Evolutionary conservation across 2,797 vertebrate genomes (phyloP).

Genomic region (Falco berigora): DNA sequence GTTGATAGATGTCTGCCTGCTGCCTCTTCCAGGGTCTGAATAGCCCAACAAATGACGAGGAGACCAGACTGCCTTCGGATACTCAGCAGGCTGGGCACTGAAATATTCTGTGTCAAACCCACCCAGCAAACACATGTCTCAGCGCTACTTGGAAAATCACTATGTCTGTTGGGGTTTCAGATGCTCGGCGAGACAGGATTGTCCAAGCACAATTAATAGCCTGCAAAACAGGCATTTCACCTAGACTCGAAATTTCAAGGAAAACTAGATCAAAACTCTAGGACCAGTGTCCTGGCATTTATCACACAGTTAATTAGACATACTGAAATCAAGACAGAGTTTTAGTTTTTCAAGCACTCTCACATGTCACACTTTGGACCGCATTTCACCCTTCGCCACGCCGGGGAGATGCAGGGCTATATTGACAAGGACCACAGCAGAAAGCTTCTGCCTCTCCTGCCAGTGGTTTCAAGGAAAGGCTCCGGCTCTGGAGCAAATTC

Average conservation of each 20-base stretch:
- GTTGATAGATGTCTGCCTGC: not conserved
- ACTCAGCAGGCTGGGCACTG: not conserved
- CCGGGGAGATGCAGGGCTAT: not conserved
- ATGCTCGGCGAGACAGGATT: not conserved
- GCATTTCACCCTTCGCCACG: not conserved
- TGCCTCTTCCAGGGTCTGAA: not conserved
- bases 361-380: not conserved
- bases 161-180: rapidly evolving
- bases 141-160: not conserved
- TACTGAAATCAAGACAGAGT: not conserved
- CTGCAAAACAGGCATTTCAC: not conserved
- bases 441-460: not conserved
- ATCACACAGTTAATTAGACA: not conserved
- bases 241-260: not conserved
- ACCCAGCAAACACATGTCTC: not conserved
- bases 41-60: not conserved
- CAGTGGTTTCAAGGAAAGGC: not conserved
- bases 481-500: not conserved
- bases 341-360: not conserved
- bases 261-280: not conserved
- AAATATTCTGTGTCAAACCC: not conserved
- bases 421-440: not conserved
- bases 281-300: not conserved
- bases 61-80: not conserved
- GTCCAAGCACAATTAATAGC: not conserved